Conservation (phyloP, 2,888 invertebrate genomes). For the Biston betularia region DNA sequence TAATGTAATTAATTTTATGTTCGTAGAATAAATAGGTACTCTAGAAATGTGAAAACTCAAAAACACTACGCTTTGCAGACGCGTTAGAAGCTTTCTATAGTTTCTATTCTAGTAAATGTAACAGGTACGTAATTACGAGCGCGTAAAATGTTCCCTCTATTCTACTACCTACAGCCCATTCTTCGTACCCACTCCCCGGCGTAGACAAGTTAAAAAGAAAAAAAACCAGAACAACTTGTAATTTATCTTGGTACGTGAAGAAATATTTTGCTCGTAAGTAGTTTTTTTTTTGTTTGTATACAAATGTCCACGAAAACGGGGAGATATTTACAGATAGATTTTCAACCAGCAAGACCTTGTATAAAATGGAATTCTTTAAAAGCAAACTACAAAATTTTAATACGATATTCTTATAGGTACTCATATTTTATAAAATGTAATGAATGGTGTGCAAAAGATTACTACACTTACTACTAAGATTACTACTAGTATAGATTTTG, state of each 20-base stretch:
- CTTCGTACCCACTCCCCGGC: slow-evolving; percentile 46
- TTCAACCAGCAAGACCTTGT: too few relatives aligned
- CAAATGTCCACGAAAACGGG: neutral
- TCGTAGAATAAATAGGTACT: too few relatives aligned
- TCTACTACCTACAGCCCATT: too few relatives aligned
- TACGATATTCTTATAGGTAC: too few relatives aligned
- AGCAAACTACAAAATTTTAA: neutral
- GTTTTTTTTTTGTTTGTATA: neutral
- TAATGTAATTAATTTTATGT: too few relatives aligned
- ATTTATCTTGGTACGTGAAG: neutral
- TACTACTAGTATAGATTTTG: too few relatives aligned
- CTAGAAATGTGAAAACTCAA: neutral
- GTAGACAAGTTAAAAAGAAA: slow-evolving; percentile 49
- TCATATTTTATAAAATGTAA: too few relatives aligned
- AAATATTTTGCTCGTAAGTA: neutral
- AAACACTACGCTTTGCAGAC: slow-evolving; percentile 22
- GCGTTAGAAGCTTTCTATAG: slow-evolving; percentile 28
- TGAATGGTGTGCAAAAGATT: too few relatives aligned
- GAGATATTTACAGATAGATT: too few relatives aligned
- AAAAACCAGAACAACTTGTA: slow-evolving; percentile 9
- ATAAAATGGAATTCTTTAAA: too few relatives aligned
- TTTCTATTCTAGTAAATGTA: slow-evolving; percentile 50
- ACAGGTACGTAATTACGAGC: slow-evolving; percentile 50
- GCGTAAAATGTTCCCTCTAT: slow-evolving; percentile 65
- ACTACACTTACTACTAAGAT: too few relatives aligned